Base-by-base conservation (phyloP, 2,888 invertebrate genomes). In the Dyspetes luteomarginatus region DNA sequence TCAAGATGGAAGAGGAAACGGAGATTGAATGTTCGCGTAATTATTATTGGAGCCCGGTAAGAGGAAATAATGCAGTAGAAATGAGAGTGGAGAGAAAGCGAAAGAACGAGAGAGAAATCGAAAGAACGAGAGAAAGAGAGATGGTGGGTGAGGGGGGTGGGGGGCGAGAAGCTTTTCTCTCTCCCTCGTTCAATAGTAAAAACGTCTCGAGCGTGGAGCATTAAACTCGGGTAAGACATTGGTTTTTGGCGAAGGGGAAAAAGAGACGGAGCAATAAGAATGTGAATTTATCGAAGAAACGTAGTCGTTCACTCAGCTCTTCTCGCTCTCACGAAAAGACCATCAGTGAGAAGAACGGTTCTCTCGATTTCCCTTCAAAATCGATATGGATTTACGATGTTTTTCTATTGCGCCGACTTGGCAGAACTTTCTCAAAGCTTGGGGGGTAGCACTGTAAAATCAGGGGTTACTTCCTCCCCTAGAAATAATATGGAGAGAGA, bases 361-460 rank as follows among this genome's bases (percentile, higher is more conserved):
- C 81, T 24, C 45, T 55, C 68, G 64, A 17, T 22, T 73, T 67
- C 48, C n/a, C 62, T 52, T 55, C 71, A 17, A 68, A 88, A 89
- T 90, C 90, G 90, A 90, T 90, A 89, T 88, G 88, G 89, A 91
- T 91, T 91, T 91, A 91, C 89, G 91, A 90, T 91, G 91, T 91
- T 91, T 48, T 48, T 48, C 48, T 48, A 48, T 48, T 48, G 48
- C 48, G 85, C 88, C 88, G 89, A 90, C 89, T 90, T 91, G 90
- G 90, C 89, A 88, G 87, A 91, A 89, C 87, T 91, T 90, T 90
- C 89, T 89, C 89, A 85, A 89, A 88, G 85, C 81, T 74, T 84
- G 85, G 85, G 48, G 58, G 19, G 22, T 67, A n/a, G 52, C 41
- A 41, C 56, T 71, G 72, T 65, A 78, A 78, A 74, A 55, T 64